Conservation (phyloP, 2,888 invertebrate genomes). For the Parnassius apollo region DNA sequence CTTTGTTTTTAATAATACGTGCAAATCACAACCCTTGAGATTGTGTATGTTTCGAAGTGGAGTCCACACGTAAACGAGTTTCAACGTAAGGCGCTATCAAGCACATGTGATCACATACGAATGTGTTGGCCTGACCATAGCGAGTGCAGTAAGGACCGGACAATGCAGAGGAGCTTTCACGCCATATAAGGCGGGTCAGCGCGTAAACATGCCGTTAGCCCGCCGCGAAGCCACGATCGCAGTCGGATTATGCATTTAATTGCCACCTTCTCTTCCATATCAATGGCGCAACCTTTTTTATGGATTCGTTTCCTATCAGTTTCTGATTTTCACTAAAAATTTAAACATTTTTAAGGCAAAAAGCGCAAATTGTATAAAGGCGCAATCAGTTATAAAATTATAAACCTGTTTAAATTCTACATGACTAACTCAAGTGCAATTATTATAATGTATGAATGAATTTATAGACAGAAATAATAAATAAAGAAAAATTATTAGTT, state of each 20-base stretch:
- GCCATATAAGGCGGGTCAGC: conserved; percentile 66
- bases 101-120: conserved; percentile 39
- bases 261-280: conserved; percentile 61
- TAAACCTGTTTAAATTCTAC: too few species aligned
- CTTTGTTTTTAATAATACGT: too few species aligned
- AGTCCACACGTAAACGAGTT: conserved; percentile 1
- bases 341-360: too few species aligned
- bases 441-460: too few species aligned
- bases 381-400: too few species aligned
- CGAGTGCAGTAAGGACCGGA: conserved; percentile 58
- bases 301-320: background rate
- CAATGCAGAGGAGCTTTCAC: conserved; percentile 77
- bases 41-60: background rate
- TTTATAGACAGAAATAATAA: too few species aligned
- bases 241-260: conserved; percentile 73
- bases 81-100: conserved; percentile 18
- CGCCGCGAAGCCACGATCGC: conserved; percentile 57
- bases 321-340: too few species aligned
- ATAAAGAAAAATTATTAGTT: too few species aligned
- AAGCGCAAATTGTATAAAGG: too few species aligned
- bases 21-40: background rate
- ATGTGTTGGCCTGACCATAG: conserved; percentile 60
- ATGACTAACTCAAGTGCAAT: too few species aligned
- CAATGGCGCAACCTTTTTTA: background rate
- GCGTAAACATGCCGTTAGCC: conserved; percentile 72